A percentile compares a stretch with the other conserved stretches of the same genome.
phyloP scores from a whole-genome alignment of 2,113 vertebrate species.

The Myrmecobius fasciatus region DNA sequence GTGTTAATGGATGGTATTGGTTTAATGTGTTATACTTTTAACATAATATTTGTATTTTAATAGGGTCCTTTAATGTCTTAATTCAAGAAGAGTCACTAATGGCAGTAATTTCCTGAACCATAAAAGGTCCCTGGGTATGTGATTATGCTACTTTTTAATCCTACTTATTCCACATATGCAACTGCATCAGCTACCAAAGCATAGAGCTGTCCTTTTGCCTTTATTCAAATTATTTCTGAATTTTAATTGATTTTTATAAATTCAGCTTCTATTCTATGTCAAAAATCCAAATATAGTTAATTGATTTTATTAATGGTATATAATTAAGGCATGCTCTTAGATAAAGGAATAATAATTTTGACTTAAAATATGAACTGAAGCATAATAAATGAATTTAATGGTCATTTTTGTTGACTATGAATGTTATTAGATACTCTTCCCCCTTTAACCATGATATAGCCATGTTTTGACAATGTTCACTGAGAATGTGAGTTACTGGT shows the following conservation, averaged over 20 bases:
- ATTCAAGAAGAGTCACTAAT: background rate
- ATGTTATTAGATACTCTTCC: slow-evolving; percentile 34
- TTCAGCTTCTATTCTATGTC: background rate
- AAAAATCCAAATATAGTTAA: background rate
- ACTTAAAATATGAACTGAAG: slow-evolving; percentile 68
- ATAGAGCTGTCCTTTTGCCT: background rate
- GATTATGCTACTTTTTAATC: background rate
- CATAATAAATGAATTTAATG: slow-evolving; percentile 60
- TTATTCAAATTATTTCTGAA: background rate
- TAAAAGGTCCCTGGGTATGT: background rate
- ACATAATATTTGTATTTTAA: background rate
- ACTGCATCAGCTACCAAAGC: background rate
- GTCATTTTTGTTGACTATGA: slow-evolving; percentile 13
- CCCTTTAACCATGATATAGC: slow-evolving; percentile 41
- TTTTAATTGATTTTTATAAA: background rate
- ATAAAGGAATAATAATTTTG: slow-evolving; percentile 70
- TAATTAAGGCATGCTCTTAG: slow-evolving; percentile 1
- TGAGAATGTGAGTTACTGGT: slow-evolving; percentile 47
- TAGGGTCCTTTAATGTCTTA: background rate
- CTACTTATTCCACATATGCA: background rate
- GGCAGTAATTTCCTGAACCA: background rate
- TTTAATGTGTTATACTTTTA: background rate
- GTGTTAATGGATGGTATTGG: background rate
- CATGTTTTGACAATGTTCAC: slow-evolving; percentile 39
- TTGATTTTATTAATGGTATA: background rate